Evolutionary conservation across 2,888 invertebrate species (phyloP), one percentile per base, ranked within the genome.

Genomic region (Parnassius smintheus): DNA sequence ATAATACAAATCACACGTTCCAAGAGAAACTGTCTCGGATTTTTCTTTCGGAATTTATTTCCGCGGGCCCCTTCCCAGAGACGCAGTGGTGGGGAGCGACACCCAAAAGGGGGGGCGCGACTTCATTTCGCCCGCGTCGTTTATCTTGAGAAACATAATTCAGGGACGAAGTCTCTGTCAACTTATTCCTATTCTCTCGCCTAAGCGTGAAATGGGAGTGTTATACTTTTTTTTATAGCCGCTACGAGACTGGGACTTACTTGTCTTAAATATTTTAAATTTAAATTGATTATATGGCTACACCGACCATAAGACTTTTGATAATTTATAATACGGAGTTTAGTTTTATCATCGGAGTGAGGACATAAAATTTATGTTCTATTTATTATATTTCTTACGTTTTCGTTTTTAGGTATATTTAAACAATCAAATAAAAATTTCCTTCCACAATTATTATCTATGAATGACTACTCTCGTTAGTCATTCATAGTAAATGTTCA

Each of bases 111-210:
- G 80, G 80, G 85, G 91, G 88, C 82, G 93, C 93, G 94, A 94
- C 94, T 94, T 94, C 94, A 94, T 94, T 94, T 94, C 93, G 94
- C 93, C 93, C 92, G 91, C 92, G 93, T 93, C 94, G 94, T 94
- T 94, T 94, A 94, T 94, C 94, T 94, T 94, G 91, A 93, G 92
- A 89, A 92, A 93, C 93, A 94, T 94, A 94, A 94, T 91, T 94
- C 94, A 91, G 85, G 86, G 82, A 84, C 86, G 84, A 90, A 91
- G 92, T 85, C 92, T 88, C 90, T 92, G 92, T 92, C 92, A 92
- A 92, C 91, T 92, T 92, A 92, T 91, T 91, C 91, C 88, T 88
- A 92, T 92, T 92, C 91, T 91, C 91, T 91, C 85, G 84, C 82
- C 85, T 89, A 86, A 89, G 84, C 91, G 88, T 88, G 85, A 90